phyloP scores from a whole-genome alignment of 2,113 vertebrate species.

The Hystrix brachyura region DNA sequence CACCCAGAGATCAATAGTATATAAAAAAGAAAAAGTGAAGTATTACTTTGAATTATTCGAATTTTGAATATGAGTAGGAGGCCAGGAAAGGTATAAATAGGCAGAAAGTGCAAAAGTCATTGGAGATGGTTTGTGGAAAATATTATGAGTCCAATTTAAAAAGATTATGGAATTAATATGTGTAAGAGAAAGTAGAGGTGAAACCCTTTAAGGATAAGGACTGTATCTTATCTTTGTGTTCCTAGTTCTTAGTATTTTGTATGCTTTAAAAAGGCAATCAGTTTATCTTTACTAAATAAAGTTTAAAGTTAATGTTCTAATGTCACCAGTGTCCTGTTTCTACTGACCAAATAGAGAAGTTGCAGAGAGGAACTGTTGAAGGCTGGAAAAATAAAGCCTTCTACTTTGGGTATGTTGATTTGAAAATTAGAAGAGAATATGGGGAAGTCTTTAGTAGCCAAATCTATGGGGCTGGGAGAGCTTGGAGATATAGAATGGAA shows the following conservation, averaged over 20 bases:
- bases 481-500: not conserved
- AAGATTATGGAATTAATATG: not conserved
- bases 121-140: not conserved
- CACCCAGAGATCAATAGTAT: not conserved
- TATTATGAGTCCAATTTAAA: not conserved
- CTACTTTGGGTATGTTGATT: not conserved
- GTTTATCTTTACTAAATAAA: not conserved
- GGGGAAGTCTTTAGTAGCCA: not conserved
- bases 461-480: not conserved
- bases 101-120: not conserved
- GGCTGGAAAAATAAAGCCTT: not conserved
- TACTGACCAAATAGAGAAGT: not conserved
- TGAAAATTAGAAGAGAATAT: conserved; percentile 33
- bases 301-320: not conserved
- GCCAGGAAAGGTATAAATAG: not conserved
- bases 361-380: not conserved
- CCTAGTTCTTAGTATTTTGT: not conserved
- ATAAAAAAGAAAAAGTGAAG: conserved; percentile 25
- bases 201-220: not conserved
- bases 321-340: not conserved
- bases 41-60: conserved; percentile 43
- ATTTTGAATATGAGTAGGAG: not conserved
- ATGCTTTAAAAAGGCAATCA: not conserved
- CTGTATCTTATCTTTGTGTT: not conserved
- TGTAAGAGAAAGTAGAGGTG: not conserved